Evolutionary conservation across 2,888 invertebrate species (phyloP), one percentile per base, ranked within the genome.

Genomic region (Lasioglossum pauxillum): DNA sequence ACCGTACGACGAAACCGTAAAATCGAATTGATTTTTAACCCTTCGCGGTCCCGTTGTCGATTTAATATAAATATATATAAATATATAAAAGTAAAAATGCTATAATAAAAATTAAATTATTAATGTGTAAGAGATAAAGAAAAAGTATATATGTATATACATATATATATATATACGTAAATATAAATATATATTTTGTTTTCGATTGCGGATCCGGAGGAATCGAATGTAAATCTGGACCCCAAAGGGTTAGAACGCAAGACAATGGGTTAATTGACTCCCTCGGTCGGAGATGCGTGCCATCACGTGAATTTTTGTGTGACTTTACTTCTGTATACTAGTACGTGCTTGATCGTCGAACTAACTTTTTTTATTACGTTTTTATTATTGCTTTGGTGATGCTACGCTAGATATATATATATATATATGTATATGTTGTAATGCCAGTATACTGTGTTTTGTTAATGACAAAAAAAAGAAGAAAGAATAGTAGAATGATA

Each of bases 201-300:
- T 23, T 38, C 0, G 12, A 41, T 71, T 23, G n/a, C n/a, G 41
- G 12, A 38, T 41, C n/a, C n/a, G 41, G 23, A 71, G n/a, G 38
- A 38, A 69, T 38, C 23, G 69, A 23, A 69, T 23, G 23, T 23
- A 12, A 57, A 69, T 23, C 69, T 38, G 69, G 71, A 71, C 41
- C 71, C 71, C 71, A 71, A 71, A 71, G 71, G 71, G 71, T 71
- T 71, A 71, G 69, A 75, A 83, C 69, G 64, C 19, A 19, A 38
- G 53, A 27, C 60, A 82, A 84, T 87, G 89, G 81, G 82, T 85
- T 85, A 88, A 90, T 90, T 83, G 87, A 87, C 75, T 75, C 80
- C 85, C 76, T 85, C 78, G 72, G 73, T 35, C 80, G 74, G 38
- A 77, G 35, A 87, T 77, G 53, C 74, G 75, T 75, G 78, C 67